A percentile compares a stretch with the other conserved stretches of the same genome.
These are phyloP conservation scores for Synergus itoensis DNA, from an alignment of 2,888 invertebrate genomes.

Conservation along the genomic window DNA sequence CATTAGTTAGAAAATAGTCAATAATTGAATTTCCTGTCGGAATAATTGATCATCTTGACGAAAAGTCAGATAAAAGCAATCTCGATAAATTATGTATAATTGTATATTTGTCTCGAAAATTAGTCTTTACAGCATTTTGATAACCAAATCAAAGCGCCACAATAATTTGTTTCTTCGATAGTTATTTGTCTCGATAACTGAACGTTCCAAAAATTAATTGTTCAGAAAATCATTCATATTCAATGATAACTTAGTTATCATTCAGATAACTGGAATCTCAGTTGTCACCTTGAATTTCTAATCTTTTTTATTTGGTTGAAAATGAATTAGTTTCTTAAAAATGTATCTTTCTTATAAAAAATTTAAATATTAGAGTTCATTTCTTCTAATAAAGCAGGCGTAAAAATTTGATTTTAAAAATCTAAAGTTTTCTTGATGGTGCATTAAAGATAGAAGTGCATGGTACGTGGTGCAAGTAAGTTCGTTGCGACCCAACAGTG, in stretches of 20 bases:
- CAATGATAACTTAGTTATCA: too few species aligned
- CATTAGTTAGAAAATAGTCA: neutral
- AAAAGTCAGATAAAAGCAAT: neutral
- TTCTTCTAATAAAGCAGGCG: neutral
- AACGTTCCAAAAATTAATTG: neutral
- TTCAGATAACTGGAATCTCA: too few species aligned
- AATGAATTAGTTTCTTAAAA: too few species aligned
- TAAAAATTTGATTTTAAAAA: neutral
- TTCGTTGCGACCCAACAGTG: conserved; percentile 60
- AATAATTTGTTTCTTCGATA: neutral
- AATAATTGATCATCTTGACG: neutral
- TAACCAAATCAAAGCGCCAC: neutral
- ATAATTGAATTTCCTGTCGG: neutral
- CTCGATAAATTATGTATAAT: neutral
- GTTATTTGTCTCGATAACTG: neutral
- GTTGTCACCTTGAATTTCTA: too few species aligned
- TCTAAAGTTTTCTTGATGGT: conserved; percentile 12
- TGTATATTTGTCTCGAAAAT: neutral
- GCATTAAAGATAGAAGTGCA: conserved; percentile 22
- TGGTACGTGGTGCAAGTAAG: conserved; percentile 50
- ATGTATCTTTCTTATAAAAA: too few species aligned
- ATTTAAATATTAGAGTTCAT: too few species aligned
- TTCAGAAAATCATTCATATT: neutral
- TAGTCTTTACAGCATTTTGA: neutral
- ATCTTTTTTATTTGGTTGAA: too few species aligned